A percentile compares a stretch with the other conserved stretches of the same genome.
Evolutionary conservation across 2,888 invertebrate species (phyloP).

Genomic region (Cerastis rubricosa): DNA sequence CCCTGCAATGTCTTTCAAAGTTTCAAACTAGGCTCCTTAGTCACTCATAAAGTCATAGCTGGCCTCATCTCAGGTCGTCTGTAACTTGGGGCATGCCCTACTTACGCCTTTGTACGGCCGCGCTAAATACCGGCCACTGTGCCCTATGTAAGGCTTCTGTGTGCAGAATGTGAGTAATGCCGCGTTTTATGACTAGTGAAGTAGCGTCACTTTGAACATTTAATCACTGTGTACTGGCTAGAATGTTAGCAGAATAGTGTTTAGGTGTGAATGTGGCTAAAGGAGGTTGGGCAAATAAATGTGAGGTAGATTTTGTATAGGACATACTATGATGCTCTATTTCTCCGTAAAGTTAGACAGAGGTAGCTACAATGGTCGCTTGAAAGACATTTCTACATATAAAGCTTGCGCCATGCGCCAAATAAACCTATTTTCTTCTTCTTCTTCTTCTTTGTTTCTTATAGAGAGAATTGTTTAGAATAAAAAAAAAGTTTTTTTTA

Average conservation of each 20-base stretch:
- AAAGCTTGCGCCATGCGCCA: no score
- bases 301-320: not conserved
- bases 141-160: constrained; percentile 64
- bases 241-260: constrained; percentile 31
- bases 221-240: constrained; percentile 11
- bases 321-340: not conserved
- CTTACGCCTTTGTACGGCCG: constrained; percentile 58
- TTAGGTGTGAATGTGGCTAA: constrained; percentile 15
- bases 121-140: constrained; percentile 61
- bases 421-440: no score
- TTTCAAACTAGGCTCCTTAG: constrained; percentile 18
- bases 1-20: constrained; percentile 18
- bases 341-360: not conserved
- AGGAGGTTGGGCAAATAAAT: not conserved
- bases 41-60: constrained; percentile 29
- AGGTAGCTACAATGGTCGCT: not conserved
- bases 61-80: constrained; percentile 24
- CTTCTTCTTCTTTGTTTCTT: no score
- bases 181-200: constrained; percentile 32
- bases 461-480: not conserved
- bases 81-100: constrained; percentile 49
- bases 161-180: constrained; percentile 49
- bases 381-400: no score
- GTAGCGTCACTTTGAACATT: constrained; percentile 42
- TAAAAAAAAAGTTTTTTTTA: no score